Conservation (phyloP, 2,113 vertebrate genomes). For the Muscicapa adusta region DNA sequence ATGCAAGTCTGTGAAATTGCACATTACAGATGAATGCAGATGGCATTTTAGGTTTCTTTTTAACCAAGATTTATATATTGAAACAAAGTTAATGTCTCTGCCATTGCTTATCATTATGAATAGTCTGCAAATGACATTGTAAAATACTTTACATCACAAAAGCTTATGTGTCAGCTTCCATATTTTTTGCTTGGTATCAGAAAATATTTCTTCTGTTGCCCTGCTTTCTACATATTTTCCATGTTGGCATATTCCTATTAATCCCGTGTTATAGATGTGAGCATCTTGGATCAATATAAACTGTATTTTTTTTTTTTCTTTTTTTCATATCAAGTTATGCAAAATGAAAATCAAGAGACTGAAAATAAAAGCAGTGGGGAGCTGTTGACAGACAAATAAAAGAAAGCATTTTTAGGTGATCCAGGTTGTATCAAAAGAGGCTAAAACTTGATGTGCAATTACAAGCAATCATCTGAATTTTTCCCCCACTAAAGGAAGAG, state of each 20-base stretch:
- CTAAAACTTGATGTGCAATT: not conserved
- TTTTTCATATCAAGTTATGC: not conserved
- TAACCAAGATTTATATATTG: not conserved
- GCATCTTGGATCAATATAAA: not conserved
- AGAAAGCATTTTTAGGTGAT: not conserved
- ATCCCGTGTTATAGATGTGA: not conserved
- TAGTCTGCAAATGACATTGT: not conserved
- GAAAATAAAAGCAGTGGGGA: not conserved
- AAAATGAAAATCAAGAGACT: not conserved
- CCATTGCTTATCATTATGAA: not conserved
- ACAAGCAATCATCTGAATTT: not conserved
- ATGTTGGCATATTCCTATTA: not conserved
- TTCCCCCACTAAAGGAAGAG: not conserved
- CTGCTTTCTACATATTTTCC: not conserved
- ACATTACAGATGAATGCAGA: not conserved
- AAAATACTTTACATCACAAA: not conserved
- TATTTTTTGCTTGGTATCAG: not conserved
- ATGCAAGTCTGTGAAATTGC: not conserved
- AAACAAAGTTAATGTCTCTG: not conserved
- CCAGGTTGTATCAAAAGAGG: not conserved
- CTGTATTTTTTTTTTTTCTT: not conserved
- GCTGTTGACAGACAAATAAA: conserved; percentile 9
- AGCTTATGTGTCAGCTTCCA: not conserved
- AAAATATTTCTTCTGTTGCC: not conserved
- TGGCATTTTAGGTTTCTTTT: not conserved